phyloP scores from a whole-genome alignment of 2,113 vertebrate species.

The Calypte anna region DNA sequence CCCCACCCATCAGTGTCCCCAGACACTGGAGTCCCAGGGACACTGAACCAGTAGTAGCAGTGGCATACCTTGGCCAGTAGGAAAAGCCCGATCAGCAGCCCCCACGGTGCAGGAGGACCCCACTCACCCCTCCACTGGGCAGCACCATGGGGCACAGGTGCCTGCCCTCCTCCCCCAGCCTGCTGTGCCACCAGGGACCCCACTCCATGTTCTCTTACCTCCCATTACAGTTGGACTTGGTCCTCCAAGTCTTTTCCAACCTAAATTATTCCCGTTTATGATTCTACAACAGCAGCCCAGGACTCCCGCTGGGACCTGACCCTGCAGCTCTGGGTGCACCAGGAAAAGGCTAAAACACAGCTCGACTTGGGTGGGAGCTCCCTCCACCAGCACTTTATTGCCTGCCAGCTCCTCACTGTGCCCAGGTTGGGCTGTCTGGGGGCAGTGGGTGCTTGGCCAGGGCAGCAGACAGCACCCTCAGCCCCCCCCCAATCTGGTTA shows the following conservation, averaged over 20 bases:
- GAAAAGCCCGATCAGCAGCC: background rate
- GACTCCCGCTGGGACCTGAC: rapidly evolving
- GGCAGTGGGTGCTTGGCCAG: background rate
- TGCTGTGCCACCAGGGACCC: rapidly evolving
- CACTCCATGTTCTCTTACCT: background rate
- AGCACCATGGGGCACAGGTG: background rate
- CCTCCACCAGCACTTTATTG: background rate
- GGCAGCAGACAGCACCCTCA: background rate
- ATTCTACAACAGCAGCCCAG: background rate
- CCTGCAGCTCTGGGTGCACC: rapidly evolving
- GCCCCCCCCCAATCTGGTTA: background rate
- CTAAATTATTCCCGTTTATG: background rate
- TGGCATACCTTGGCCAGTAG: background rate
- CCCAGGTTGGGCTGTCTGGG: background rate
- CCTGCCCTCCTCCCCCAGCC: too few species aligned
- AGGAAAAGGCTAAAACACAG: background rate
- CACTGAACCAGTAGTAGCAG: background rate
- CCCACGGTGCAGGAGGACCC: rapidly evolving
- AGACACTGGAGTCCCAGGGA: background rate
- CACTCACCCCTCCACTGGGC: rapidly evolving
- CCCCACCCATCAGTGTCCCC: background rate
- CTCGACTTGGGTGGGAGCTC: background rate
- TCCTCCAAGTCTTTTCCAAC: background rate
- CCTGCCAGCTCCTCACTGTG: background rate
- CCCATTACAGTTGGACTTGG: rapidly evolving